Base-by-base conservation (phyloP, 2,888 invertebrate genomes). In the Alcis repandata region DNA sequence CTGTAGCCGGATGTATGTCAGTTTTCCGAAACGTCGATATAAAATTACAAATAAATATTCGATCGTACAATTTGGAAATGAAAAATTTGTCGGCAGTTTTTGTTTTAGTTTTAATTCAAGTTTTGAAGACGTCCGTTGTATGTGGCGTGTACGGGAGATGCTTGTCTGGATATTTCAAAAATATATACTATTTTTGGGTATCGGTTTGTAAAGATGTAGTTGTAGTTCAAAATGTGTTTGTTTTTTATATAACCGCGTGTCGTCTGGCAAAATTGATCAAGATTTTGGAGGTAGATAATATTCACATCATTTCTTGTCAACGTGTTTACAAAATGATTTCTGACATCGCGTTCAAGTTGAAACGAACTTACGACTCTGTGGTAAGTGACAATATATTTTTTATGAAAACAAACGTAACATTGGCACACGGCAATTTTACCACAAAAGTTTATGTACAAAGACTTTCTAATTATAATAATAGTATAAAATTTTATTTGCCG, bases 261-360 rank as follows among this genome's bases (percentile, higher is more conserved):
- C 49, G 49, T 19, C 33, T 49, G 3, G 32, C 17, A 7, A 49
- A 49, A 33, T 33, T 49, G 17, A 17, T 49, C 1, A 11, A 33
- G 10, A 2, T 3, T 33, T 33, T 49, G 33, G 17, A 7, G 11
- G 11, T 33, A 11, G 33, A 33, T 11, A 33, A 19, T 49, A 11
- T 17, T 33, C 4, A 17, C 9, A 33, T 49, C 1, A 4, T 11
- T 33, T 33, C 17, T 0, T 49, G 33, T 19, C 49, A 33, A 19
- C 32, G 49, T 19, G 6, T 49, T 19, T 49, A 49, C 49, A 49
- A 49, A 7, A 33, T 49, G 49, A 49, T 49, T 11, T 49, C 33
- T 17, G 49, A 49, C 7, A 49, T 49, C 7, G 3, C 49, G 17
- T 33, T 49, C 33, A 49, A 49, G 49, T 49, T 49, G 6, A 49